phyloP scores from a whole-genome alignment of 2,113 vertebrate genomes.

The Noturus placidus region DNA sequence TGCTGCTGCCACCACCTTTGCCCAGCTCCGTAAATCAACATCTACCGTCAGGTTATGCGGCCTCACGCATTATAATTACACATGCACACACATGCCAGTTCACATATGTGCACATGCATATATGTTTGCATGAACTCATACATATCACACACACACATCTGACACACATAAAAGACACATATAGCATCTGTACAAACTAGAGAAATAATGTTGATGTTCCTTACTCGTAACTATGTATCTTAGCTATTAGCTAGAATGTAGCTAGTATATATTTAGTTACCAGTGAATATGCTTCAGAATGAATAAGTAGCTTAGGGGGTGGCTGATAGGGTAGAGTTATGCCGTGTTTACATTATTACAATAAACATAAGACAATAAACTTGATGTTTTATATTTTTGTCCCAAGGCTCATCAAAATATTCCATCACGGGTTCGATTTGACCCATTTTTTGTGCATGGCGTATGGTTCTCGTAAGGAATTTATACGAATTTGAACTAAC shows the following conservation, averaged over 20 bases:
- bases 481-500: neutral
- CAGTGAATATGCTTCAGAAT: neutral
- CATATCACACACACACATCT: neutral
- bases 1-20: conserved; percentile 38
- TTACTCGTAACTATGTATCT: neutral
- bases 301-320: neutral
- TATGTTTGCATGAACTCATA: neutral
- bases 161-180: neutral
- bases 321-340: neutral
- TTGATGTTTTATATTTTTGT: neutral
- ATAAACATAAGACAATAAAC: neutral
- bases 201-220: neutral
- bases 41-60: conserved; percentile 31
- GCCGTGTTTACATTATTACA: neutral
- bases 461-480: neutral
- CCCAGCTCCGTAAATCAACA: conserved; percentile 48
- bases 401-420: neutral
- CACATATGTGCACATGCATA: conserved; percentile 6
- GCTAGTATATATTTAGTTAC: neutral
- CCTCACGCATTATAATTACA: conserved; percentile 47
- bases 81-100: conserved; percentile 5
- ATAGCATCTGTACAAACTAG: neutral
- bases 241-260: neutral
- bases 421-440: neutral
- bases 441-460: neutral